Percentiles rank a stretch among this genome's conserved stretches.
phyloP scores from a whole-genome alignment of 2,113 vertebrate genomes.

The Solenodon paradoxus region DNA sequence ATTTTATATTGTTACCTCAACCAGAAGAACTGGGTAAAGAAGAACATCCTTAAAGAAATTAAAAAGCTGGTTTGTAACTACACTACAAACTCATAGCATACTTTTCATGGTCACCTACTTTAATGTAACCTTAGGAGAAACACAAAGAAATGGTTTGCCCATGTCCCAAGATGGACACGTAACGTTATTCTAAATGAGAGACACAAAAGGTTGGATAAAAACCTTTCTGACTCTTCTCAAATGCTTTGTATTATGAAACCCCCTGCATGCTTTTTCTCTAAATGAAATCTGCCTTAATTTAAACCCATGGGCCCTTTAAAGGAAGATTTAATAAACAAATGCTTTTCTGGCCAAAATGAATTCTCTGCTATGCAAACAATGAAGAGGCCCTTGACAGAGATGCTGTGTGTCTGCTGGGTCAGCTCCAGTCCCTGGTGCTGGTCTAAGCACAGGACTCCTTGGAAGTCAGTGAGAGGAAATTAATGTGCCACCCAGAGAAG shows the following conservation, averaged over 20 bases:
- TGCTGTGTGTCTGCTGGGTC: neutral
- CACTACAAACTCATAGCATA: neutral
- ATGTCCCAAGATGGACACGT: neutral
- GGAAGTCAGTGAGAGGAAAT: conserved; percentile 29
- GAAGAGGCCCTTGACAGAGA: neutral
- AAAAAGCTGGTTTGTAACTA: conserved; percentile 18
- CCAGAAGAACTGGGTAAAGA: neutral
- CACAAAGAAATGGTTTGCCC: neutral
- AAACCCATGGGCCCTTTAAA: conserved; percentile 25
- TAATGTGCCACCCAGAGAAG: conserved; percentile 29
- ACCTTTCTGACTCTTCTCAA: neutral
- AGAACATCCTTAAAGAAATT: neutral
- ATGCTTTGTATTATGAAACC: conserved; percentile 30
- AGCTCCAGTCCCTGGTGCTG: neutral
- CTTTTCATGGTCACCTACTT: neutral
- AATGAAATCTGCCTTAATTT: conserved; percentile 42
- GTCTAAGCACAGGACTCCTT: neutral
- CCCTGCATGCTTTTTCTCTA: neutral
- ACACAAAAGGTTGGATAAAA: neutral
- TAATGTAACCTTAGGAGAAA: neutral
- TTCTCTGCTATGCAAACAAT: conserved; percentile 12
- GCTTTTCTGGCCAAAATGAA: conserved; percentile 43
- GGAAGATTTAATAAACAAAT: conserved; percentile 50
- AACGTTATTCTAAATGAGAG: neutral
- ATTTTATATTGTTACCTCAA: neutral